These are phyloP conservation scores for Hydractinia symbiolongicarpus DNA, from an alignment of 30 jellyfish, hydroid and myxozoan genomes.

Conservation along the genomic window DNA sequence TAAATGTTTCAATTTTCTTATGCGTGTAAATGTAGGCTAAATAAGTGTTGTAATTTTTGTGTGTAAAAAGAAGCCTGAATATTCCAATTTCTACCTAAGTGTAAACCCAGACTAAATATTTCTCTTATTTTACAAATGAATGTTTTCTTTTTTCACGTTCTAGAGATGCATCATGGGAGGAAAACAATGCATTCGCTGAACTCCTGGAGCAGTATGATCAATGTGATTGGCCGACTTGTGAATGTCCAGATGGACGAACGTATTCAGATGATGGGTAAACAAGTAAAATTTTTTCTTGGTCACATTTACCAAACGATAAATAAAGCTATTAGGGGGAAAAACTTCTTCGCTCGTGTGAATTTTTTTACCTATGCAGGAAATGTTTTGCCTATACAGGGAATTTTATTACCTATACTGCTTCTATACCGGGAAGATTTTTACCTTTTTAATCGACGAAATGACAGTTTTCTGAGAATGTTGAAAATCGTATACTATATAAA, in stretches of 20 bases:
- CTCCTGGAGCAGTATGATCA: conserved; percentile 41
- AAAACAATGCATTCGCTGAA: conserved; percentile 48
- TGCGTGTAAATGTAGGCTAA: too few relatives aligned
- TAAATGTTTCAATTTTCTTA: neutral
- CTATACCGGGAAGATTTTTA: too few relatives aligned
- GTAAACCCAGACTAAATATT: neutral
- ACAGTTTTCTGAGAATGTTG: too few relatives aligned
- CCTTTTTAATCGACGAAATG: too few relatives aligned
- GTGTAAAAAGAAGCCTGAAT: conserved; percentile 1
- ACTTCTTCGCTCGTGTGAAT: too few relatives aligned
- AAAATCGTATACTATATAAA: too few relatives aligned
- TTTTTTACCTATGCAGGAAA: too few relatives aligned
- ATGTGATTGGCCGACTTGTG: conserved; percentile 49
- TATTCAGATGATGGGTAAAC: conserved; percentile 38
- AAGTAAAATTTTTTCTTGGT: neutral
- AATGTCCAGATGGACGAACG: conserved; percentile 51
- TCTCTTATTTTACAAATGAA: neutral
- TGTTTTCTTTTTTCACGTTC: neutral
- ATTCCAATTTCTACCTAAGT: too few relatives aligned
- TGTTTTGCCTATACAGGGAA: too few relatives aligned
- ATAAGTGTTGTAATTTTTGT: conserved; percentile 25
- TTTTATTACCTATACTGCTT: too few relatives aligned
- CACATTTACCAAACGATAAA: neutral
- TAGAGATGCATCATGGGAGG: conserved; percentile 83
- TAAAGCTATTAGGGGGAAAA: neutral